Evolutionary conservation across 2,888 invertebrate genomes (phyloP).

Genomic region (Leucozona laternaria): DNA sequence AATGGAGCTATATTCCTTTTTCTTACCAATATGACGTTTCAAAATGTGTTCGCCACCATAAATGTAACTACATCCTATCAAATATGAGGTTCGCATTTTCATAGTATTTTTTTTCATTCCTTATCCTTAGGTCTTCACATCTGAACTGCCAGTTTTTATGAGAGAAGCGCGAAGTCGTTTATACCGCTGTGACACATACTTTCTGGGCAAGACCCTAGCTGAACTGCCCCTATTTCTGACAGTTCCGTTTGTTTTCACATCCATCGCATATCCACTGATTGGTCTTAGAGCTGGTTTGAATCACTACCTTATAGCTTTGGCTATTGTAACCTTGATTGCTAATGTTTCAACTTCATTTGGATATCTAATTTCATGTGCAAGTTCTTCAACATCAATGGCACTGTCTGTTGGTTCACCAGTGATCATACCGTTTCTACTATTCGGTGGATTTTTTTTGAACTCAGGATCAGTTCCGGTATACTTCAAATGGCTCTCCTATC

Average conservation of each 20-base stretch:
- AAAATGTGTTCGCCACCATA: constrained; percentile 97
- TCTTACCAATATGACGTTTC: constrained; percentile 96
- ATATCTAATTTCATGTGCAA: constrained; percentile 95
- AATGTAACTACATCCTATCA: constrained; percentile 85
- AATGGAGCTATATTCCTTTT: constrained; percentile 96
- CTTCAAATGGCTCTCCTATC: constrained; percentile 93
- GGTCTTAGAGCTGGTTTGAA: constrained; percentile 89
- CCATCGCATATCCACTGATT: constrained; percentile 94
- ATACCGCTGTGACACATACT: constrained; percentile 96
- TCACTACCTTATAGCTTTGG: constrained; percentile 89
- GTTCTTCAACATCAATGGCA: constrained; percentile 93
- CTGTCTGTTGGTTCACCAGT: constrained; percentile 95
- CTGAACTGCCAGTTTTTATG: constrained; percentile 94
- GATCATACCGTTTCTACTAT: constrained; percentile 96
- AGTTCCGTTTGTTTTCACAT: constrained; percentile 92
- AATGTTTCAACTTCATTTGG: constrained; percentile 96
- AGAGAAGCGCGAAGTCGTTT: constrained; percentile 95
- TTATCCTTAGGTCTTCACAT: constrained; percentile 91
- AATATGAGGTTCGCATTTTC: neutral
- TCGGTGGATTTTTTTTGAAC: constrained; percentile 98
- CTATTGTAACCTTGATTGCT: constrained; percentile 91
- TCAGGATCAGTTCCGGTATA: constrained; percentile 94
- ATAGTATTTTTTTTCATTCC: constrained; percentile 19
- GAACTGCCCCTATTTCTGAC: constrained; percentile 94
- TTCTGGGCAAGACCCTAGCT: constrained; percentile 94